Percentiles rank a stretch among this genome's conserved stretches.
These are phyloP conservation scores for Hirtodrosophila trivittata DNA, from an alignment of 2,888 invertebrate species.

Conservation along the genomic window DNA sequence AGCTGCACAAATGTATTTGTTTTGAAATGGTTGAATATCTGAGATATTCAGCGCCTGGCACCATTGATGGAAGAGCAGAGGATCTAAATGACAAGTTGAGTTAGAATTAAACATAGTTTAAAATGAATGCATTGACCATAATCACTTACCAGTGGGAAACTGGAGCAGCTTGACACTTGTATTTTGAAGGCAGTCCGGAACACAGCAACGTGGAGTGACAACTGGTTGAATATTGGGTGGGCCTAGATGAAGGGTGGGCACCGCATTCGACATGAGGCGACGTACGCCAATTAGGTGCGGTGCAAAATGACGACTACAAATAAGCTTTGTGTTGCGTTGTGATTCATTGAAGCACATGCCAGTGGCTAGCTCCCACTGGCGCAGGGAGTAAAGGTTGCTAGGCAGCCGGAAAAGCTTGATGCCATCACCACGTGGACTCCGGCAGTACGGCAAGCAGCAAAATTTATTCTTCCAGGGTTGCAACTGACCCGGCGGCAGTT, in stretches of 20 bases:
- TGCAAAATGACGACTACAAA: constrained; percentile 70
- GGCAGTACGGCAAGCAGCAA: constrained; percentile 79
- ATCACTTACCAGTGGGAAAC: constrained; percentile 66
- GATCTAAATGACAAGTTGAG: constrained; percentile 31
- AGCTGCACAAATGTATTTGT: constrained; percentile 47
- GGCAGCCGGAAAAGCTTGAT: constrained; percentile 80
- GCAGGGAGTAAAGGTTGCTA: constrained; percentile 47
- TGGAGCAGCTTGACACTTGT: constrained; percentile 46
- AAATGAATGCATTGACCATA: no score
- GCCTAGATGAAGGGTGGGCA: constrained; percentile 72
- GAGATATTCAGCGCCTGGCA: constrained; percentile 52
- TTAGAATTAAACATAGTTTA: no score
- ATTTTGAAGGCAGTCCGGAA: constrained; percentile 49
- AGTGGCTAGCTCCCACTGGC: constrained; percentile 66
- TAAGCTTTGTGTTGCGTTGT: constrained; percentile 66
- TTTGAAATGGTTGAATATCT: constrained; percentile 36
- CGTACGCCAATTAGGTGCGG: constrained; percentile 69
- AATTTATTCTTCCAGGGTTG: constrained; percentile 58
- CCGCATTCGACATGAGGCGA: constrained; percentile 75
- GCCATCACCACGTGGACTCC: constrained; percentile 74
- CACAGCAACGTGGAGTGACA: constrained; percentile 51
- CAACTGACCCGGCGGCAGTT: constrained; percentile 28
- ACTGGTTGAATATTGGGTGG: neutral
- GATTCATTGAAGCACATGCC: constrained; percentile 68
- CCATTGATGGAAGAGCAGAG: constrained; percentile 54